Conservation (phyloP, 2,797 vertebrate genomes). For the Pseudopleuronectes americanus region DNA sequence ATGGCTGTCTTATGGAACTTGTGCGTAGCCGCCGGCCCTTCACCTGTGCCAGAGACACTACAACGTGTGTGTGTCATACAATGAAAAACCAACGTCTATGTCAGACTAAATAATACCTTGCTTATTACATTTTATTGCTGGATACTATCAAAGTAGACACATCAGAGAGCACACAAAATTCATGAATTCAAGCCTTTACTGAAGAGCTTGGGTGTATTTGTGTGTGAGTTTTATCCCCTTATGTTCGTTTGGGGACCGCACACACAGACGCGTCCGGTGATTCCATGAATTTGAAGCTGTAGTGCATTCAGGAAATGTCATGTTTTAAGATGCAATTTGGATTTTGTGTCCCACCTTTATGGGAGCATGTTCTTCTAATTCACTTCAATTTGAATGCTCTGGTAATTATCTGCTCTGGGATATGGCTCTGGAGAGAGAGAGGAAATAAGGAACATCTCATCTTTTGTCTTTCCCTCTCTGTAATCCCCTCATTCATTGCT, state of each 20-base stretch:
- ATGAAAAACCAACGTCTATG: neutral
- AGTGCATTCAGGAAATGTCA: conserved; percentile 22
- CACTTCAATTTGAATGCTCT: conserved; percentile 46
- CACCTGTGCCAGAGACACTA: conserved; percentile 15
- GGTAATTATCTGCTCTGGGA: conserved; percentile 69
- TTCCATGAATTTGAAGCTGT: conserved; percentile 5
- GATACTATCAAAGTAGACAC: conserved; percentile 20
- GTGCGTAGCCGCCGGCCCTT: conserved; percentile 3
- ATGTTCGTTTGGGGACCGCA: neutral
- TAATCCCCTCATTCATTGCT: conserved; percentile 59
- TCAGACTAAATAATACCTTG: neutral
- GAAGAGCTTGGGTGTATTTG: neutral
- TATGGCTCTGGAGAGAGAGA: conserved; percentile 48
- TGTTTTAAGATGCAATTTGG: conserved; percentile 24
- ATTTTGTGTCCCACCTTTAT: conserved; percentile 33
- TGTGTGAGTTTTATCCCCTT: neutral
- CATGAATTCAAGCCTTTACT: conserved; percentile 11
- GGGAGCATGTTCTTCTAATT: conserved; percentile 32
- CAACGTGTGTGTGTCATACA: neutral
- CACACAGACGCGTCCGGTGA: neutral
- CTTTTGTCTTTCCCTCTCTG: conserved; percentile 63
- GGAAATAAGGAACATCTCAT: conserved; percentile 60
- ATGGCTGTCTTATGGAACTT: conserved; percentile 2
- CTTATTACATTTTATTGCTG: conserved; percentile 1
- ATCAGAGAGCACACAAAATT: conserved; percentile 32